Conservation (phyloP, 1,140 invertebrate genomes). For the Arctopsyche grandis region DNA sequence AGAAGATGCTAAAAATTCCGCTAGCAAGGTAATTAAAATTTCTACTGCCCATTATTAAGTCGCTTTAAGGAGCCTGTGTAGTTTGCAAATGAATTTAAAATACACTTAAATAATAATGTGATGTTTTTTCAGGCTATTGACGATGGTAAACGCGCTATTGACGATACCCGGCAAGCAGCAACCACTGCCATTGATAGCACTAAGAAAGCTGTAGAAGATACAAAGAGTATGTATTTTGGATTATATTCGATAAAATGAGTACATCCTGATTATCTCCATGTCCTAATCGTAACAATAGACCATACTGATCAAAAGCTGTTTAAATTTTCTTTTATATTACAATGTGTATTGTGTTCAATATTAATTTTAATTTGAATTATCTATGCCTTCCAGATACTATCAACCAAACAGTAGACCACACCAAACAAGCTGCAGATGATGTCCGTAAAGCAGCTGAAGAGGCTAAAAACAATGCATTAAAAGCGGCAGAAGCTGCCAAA, state of each 20-base stretch:
- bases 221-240: constrained; percentile 11
- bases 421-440: constrained; percentile 61
- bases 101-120: too few species aligned
- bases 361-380: not conserved
- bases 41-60: not conserved
- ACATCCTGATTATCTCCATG: not conserved
- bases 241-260: not conserved
- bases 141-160: constrained; percentile 64
- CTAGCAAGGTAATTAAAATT: constrained; percentile 55
- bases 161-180: constrained; percentile 61
- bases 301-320: not conserved
- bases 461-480: constrained; percentile 54
- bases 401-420: constrained; percentile 62
- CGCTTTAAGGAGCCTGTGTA: too few species aligned
- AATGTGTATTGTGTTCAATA: not conserved
- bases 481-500: constrained; percentile 61
- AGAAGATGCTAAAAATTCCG: constrained; percentile 62
- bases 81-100: too few species aligned
- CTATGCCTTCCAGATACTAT: constrained; percentile 59
- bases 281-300: not conserved
- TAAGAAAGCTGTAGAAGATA: constrained; percentile 49
- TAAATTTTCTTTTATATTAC: not conserved
- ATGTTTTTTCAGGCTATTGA: constrained; percentile 56
- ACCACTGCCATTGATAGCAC: constrained; percentile 49
- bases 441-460: constrained; percentile 54